A percentile compares a stretch with the other conserved stretches of the same genome.
Evolutionary conservation across 2,888 invertebrate genomes (phyloP).

Genomic region (Cactoblastis cactorum): DNA sequence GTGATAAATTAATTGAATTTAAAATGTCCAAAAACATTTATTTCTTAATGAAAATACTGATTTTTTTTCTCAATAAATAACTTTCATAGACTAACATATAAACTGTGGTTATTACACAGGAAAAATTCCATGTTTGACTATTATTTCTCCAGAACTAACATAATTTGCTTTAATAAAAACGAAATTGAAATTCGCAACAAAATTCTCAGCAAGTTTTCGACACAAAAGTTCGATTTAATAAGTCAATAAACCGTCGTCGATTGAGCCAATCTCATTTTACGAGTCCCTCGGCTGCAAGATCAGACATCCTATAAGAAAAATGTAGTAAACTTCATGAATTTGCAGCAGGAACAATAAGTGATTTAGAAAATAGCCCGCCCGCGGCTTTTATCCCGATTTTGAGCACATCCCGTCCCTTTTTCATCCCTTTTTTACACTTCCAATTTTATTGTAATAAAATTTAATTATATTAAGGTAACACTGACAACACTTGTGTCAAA

Average conservation of each 20-base stretch:
- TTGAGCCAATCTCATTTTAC: constrained; percentile 71
- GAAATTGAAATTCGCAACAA: constrained; percentile 40
- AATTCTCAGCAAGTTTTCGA: constrained; percentile 45
- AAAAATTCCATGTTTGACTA: background rate
- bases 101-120: no score
- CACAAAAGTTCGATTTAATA: constrained; percentile 69
- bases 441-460: background rate
- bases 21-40: no score
- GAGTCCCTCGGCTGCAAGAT: constrained; percentile 61
- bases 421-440: constrained; percentile 19
- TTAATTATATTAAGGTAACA: no score
- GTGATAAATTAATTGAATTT: no score
- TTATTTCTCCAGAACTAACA: background rate
- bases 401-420: constrained; percentile 34
- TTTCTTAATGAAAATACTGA: no score
- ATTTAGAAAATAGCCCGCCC: constrained; percentile 37
- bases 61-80: no score
- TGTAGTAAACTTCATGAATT: constrained; percentile 39
- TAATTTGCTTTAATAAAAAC: constrained; percentile 23
- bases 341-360: constrained; percentile 30
- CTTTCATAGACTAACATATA: no score
- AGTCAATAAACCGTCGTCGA: constrained; percentile 69
- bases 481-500: no score
- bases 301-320: constrained; percentile 52
- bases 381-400: constrained; percentile 38